These are phyloP conservation scores for Oceanodroma leucorhoa DNA, from an alignment of 2,797 vertebrate genomes.

Conservation along the genomic window DNA sequence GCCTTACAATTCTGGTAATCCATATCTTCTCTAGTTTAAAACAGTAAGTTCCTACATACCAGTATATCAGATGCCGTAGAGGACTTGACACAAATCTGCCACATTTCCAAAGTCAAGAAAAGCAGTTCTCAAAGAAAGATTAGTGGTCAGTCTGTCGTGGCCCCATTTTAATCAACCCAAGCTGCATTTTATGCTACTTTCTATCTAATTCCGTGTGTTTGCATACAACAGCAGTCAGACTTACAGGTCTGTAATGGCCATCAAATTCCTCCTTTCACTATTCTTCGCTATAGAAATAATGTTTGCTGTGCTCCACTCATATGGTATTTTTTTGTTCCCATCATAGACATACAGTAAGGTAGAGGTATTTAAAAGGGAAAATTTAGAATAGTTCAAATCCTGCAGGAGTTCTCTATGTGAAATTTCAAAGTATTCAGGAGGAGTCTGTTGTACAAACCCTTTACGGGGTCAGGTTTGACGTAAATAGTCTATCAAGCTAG, in stretches of 20 bases:
- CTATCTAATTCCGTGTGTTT: not conserved
- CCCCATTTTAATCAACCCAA: not conserved
- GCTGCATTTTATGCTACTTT: not conserved
- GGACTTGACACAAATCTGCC: not conserved
- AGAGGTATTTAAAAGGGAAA: not conserved
- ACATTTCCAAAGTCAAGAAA: not conserved
- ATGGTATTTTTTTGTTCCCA: not conserved
- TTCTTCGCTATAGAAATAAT: not conserved
- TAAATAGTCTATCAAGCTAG: not conserved
- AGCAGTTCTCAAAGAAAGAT: not conserved
- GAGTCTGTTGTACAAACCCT: not conserved
- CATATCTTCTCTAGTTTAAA: not conserved
- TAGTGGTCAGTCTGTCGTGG: accelerated
- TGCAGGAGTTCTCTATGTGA: not conserved
- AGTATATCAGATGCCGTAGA: not conserved
- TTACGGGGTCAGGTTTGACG: not conserved
- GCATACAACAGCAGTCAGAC: not conserved
- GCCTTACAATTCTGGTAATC: not conserved
- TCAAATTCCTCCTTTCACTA: not conserved
- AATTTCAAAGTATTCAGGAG: not conserved
- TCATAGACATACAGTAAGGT: not conserved
- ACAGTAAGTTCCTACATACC: not conserved
- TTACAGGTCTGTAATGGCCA: not conserved
- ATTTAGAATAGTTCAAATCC: not conserved
- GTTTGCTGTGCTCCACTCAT: not conserved